Conservation (phyloP, 2,113 vertebrate species). For the human region DNA sequence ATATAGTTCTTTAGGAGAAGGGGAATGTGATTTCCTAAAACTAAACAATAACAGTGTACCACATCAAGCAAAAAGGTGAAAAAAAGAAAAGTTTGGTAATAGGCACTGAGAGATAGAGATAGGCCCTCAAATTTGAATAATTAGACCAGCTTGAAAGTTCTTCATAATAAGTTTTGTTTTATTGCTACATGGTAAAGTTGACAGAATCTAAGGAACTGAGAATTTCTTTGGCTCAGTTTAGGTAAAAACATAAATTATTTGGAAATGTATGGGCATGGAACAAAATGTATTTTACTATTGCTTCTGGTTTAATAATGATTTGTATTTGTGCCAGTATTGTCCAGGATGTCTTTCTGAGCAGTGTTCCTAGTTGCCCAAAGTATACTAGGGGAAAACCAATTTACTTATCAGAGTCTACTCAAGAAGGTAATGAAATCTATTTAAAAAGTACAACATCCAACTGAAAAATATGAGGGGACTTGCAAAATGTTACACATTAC, state of each 20-base stretch:
- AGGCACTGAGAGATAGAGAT: not conserved
- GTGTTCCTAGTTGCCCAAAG: not conserved
- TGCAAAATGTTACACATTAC: not conserved
- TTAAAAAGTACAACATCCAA: not conserved
- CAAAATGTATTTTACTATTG: not conserved
- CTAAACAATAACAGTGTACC: not conserved
- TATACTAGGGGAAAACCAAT: not conserved
- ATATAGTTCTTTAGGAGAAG: not conserved
- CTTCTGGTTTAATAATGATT: not conserved
- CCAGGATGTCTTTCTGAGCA: not conserved
- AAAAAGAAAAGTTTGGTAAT: not conserved
- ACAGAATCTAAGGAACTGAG: not conserved
- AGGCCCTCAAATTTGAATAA: not conserved
- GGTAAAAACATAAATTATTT: conserved; percentile 12
- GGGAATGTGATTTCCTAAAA: not conserved
- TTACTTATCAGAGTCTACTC: not conserved
- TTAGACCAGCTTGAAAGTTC: not conserved
- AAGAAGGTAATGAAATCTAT: not conserved
- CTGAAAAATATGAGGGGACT: not conserved
- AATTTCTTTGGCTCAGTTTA: not conserved
- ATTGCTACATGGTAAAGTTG: not conserved
- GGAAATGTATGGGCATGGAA: not conserved
- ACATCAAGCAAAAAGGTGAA: not conserved
- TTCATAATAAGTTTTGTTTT: not conserved
- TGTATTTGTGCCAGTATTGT: not conserved